A percentile compares a stretch with the other conserved stretches of the same genome.
phyloP scores from a whole-genome alignment of 2,888 invertebrate species.

The Polyploca ridens region DNA sequence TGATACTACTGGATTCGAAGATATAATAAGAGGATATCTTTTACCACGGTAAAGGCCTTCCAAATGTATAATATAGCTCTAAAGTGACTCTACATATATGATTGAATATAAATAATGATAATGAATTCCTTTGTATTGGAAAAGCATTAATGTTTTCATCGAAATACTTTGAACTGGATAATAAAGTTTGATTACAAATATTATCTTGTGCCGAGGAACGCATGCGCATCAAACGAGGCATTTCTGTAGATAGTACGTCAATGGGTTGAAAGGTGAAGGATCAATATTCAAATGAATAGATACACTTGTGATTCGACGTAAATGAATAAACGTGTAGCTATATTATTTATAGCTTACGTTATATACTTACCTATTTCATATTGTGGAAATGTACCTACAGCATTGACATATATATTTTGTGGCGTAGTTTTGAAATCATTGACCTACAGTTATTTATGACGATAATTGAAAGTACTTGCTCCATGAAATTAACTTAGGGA shows the following conservation, averaged over 20 bases:
- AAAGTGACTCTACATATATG: neutral
- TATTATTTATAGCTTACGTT: neutral
- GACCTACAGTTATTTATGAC: neutral
- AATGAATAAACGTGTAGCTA: neutral
- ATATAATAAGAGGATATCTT: too few relatives aligned
- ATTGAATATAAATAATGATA: too few relatives aligned
- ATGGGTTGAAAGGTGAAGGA: neutral
- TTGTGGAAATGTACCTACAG: neutral
- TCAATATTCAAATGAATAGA: slow-evolving; percentile 4
- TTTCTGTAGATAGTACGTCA: slow-evolving; percentile 6
- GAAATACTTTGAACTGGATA: neutral
- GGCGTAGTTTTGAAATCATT: too few relatives aligned
- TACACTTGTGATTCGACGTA: neutral
- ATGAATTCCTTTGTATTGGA: too few relatives aligned
- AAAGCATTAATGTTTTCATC: neutral
- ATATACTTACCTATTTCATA: neutral
- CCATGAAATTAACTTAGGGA: too few relatives aligned
- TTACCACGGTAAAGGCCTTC: too few relatives aligned
- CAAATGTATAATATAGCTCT: too few relatives aligned
- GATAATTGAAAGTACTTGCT: too few relatives aligned
- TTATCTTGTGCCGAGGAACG: neutral
- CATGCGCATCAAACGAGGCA: slow-evolving; percentile 1
- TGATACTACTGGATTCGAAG: too few relatives aligned
- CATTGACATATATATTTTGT: too few relatives aligned
- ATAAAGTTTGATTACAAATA: slow-evolving; percentile 4